Evolutionary conservation across 2,797 vertebrate genomes (phyloP).

Genomic region (Okamejei kenojei): DNA sequence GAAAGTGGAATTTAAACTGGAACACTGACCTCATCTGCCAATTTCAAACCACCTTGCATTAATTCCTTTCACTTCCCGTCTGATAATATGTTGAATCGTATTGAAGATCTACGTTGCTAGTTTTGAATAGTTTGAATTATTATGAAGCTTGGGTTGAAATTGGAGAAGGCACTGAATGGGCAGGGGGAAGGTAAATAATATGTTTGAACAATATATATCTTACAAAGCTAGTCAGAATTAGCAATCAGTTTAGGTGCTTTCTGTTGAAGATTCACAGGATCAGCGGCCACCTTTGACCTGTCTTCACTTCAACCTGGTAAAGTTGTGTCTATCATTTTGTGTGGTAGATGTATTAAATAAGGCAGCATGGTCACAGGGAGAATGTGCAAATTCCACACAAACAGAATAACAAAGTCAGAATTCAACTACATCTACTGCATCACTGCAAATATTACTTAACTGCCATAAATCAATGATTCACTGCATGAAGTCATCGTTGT

Average conservation of each 20-base stretch:
- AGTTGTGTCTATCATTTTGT: no score
- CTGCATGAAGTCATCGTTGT: not conserved
- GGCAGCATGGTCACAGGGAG: no score
- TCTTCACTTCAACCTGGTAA: no score
- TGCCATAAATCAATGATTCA: not conserved
- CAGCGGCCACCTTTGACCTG: not conserved
- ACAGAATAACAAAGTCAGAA: no score
- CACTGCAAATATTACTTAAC: not conserved
- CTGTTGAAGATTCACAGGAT: not conserved
- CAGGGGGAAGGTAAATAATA: not conserved
- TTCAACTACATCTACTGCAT: no score
- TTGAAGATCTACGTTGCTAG: not conserved
- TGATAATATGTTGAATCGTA: no score
- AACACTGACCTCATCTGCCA: not conserved
- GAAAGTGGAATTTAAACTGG: not conserved
- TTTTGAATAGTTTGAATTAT: not conserved
- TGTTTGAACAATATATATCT: not conserved
- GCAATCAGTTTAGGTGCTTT: not conserved
- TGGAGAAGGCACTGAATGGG: not conserved
- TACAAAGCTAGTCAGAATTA: not conserved
- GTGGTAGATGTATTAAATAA: no score
- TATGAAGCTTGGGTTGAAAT: not conserved
- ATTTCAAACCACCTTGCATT: not conserved
- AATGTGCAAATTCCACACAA: no score
- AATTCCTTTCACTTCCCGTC: not conserved